phyloP scores from a whole-genome alignment of 2,888 invertebrate genomes.

The Aspidiotus destructor region DNA sequence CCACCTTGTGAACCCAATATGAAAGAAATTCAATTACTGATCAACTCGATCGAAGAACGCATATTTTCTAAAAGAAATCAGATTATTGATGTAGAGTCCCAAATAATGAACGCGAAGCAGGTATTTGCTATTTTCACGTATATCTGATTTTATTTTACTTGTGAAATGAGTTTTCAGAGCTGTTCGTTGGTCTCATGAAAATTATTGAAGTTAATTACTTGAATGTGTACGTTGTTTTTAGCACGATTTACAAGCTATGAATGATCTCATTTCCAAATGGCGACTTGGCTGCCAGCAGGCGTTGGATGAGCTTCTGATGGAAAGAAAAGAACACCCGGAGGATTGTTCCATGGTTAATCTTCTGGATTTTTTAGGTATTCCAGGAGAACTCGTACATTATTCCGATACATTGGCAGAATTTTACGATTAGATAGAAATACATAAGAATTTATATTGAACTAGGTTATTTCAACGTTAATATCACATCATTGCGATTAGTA shows the following conservation, averaged over 20 bases:
- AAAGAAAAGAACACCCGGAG: slow-evolving; percentile 14
- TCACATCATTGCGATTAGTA: slow-evolving; percentile 46
- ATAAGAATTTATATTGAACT: background rate
- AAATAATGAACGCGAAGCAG: slow-evolving; percentile 32
- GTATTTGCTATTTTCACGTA: slow-evolving; percentile 10
- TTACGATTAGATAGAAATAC: background rate
- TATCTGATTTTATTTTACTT: background rate
- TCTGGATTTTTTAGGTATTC: slow-evolving; percentile 10
- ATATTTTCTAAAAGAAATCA: slow-evolving; percentile 16
- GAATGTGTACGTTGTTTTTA: slow-evolving; percentile 7
- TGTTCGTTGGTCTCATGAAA: background rate
- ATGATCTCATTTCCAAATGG: slow-evolving; percentile 33
- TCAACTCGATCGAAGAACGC: background rate
- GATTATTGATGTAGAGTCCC: slow-evolving; percentile 20
- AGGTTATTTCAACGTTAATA: background rate
- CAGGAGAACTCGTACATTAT: slow-evolving; percentile 12
- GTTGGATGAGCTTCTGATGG: slow-evolving; percentile 27
- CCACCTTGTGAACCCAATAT: background rate
- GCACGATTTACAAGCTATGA: slow-evolving; percentile 28
- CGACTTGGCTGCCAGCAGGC: slow-evolving; percentile 33
- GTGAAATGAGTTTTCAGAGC: background rate
- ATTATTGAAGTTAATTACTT: background rate
- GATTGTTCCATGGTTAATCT: background rate
- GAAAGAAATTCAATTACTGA: background rate
- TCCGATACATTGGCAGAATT: slow-evolving; percentile 18